phyloP scores from a whole-genome alignment of 2,113 vertebrate genomes.

The Anthoscopus minutus region DNA sequence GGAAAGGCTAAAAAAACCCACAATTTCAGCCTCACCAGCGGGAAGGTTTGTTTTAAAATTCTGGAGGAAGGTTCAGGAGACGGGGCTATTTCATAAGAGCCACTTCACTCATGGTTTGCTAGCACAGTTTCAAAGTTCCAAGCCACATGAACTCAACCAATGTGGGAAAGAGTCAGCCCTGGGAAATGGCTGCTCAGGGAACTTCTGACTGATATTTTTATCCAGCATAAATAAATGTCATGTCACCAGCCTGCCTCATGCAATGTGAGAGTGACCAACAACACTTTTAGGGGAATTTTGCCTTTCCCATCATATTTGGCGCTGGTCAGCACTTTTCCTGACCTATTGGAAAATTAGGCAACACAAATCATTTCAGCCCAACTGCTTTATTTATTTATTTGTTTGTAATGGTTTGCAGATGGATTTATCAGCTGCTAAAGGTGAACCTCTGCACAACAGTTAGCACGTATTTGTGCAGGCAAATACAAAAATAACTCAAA shows the following conservation, averaged over 20 bases:
- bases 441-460: background rate
- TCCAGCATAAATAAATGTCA: slow-evolving; percentile 13
- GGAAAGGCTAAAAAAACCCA: background rate
- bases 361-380: background rate
- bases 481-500: slow-evolving; percentile 16
- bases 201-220: slow-evolving; percentile 1
- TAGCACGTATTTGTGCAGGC: background rate
- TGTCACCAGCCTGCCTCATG: background rate
- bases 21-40: background rate
- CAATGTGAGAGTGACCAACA: background rate
- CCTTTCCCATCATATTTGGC: background rate
- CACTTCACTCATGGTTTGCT: background rate
- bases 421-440: slow-evolving; percentile 8
- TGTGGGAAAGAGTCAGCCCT: background rate
- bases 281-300: background rate
- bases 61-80: background rate
- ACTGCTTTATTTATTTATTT: background rate
- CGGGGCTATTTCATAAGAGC: accelerated
- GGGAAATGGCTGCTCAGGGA: background rate
- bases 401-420: background rate
- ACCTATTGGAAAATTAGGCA: slow-evolving; percentile 14
- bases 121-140: background rate
- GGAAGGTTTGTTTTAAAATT: background rate
- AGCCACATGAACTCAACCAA: background rate
- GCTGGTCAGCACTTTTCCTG: background rate